Base-by-base conservation (phyloP, 1,140 invertebrate genomes). In the Melipona quadrifasciata region DNA sequence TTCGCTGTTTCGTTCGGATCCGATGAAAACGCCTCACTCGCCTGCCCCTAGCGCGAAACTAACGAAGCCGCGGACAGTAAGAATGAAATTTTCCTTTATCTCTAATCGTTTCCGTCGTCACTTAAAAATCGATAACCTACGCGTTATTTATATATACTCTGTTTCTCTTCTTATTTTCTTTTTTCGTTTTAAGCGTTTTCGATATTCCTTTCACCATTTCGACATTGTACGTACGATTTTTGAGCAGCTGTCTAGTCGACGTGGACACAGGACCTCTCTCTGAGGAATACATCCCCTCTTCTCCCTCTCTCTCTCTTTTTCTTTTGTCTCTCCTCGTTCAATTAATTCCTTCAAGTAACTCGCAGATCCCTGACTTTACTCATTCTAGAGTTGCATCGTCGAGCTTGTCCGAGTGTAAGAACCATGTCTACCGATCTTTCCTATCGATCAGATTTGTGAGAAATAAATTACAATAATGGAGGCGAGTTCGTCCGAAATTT, bases 151-250 rank as follows among this genome's bases (percentile, higher is more conserved):
- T 67, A 31, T 67, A 78, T 67, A 67, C 57, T 77, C 27, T 74
- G n/a, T 73, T 47, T 51, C n/a, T n/a, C n/a, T 2, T 21, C 34
- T 16, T 77, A 11, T 64, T 19, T 65, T 8, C 51, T 47, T 27
- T 53, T 12, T 61, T 24, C 8, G 6, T 76, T 39, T 76, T 61
- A 65, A 78, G 64, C 76, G 76, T 78, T 67, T 47, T 67, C 76
- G 64, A 78, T 68, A 64, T 67, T 78, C 47, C 61, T 78, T 68
- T 27, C 34, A 21, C 21, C 14, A 6, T n/a, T n/a, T 67, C 64
- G 76, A 67, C 58, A n/a, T 16, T 80, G 47, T 31, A 80, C 67
- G 78, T 80, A 80, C 24, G 24, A 71, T 71, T 80, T 58, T 80
- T 58, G 78, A 80, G 53, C 67, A 80, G 53, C 34, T 55, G 31